These are phyloP conservation scores for Poeciliopsis paucimaculata DNA, from an alignment of 2,797 vertebrate genomes.

Conservation along the genomic window DNA sequence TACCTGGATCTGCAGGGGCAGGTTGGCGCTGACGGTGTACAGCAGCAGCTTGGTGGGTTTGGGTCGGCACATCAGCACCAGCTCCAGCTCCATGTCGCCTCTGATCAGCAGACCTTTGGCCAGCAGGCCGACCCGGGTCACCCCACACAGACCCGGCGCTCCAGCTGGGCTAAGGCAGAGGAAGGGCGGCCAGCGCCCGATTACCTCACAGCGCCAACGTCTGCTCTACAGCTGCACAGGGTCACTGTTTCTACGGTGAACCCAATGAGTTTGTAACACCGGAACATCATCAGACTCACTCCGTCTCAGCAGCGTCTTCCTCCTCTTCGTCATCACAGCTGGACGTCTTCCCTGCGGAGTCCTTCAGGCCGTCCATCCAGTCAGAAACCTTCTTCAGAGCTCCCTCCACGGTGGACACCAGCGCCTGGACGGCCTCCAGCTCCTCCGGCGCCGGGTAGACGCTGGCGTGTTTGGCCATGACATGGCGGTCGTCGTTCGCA, in stretches of 20 bases:
- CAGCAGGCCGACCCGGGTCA: conserved; percentile 91
- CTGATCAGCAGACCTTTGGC: conserved; percentile 94
- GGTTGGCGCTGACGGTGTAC: conserved; percentile 88
- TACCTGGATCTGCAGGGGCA: conserved; percentile 94
- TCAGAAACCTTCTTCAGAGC: conserved; percentile 94
- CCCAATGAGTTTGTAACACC: neutral
- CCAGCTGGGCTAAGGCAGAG: conserved; percentile 73
- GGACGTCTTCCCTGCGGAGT: conserved; percentile 58
- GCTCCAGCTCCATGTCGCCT: conserved; percentile 90
- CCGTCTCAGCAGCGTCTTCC: conserved; percentile 33
- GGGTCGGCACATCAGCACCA: conserved; percentile 93
- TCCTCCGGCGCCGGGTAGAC: conserved; percentile 91
- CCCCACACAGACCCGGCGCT: conserved; percentile 86
- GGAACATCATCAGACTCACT: conserved; percentile 29
- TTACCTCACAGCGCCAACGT: neutral
- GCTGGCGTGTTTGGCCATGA: conserved; percentile 92
- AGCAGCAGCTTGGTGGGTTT: conserved; percentile 90
- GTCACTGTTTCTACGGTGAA: neutral
- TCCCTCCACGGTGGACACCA: conserved; percentile 92
- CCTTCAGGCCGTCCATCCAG: conserved; percentile 88
- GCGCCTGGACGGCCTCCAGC: conserved; percentile 91
- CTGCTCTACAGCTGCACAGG: too few species aligned
- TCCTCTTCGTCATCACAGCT: conserved; percentile 51
- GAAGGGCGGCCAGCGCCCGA: conserved; percentile 25
- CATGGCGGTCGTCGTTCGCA: conserved; percentile 92